Percentiles rank a stretch among this genome's conserved stretches.
Conservation (phyloP, 2,113 vertebrate species). For the Dipodomys ordii region DNA sequence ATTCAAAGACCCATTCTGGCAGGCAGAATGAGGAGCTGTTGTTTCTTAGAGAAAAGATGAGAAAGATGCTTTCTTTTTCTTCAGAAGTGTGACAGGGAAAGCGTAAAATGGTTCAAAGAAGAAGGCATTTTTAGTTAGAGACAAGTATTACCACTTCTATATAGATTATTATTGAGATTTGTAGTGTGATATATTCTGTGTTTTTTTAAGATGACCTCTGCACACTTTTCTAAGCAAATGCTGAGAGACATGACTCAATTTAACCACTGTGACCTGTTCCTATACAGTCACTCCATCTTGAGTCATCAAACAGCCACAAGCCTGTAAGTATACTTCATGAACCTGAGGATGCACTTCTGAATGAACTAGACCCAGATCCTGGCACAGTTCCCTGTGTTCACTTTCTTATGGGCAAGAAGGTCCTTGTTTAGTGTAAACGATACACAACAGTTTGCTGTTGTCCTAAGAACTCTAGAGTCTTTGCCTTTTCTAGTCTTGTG, state of each 20-base stretch:
- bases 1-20: background rate
- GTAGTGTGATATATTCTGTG: background rate
- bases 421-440: constrained; percentile 38
- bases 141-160: background rate
- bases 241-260: background rate
- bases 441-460: constrained; percentile 30
- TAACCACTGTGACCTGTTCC: background rate
- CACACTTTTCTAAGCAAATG: background rate
- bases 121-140: background rate
- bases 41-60: background rate
- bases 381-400: background rate
- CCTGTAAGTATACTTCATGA: background rate
- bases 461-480: background rate
- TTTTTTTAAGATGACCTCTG: background rate
- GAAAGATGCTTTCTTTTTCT: background rate
- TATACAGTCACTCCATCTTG: background rate
- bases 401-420: background rate
- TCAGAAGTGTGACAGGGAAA: background rate
- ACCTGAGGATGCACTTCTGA: background rate
- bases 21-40: background rate
- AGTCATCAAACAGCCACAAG: background rate
- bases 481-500: constrained; percentile 68
- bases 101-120: background rate
- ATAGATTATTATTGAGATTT: background rate
- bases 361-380: background rate